Evolutionary conservation across 1,140 invertebrate genomes (phyloP).

Genomic region (Vanessa atalanta): DNA sequence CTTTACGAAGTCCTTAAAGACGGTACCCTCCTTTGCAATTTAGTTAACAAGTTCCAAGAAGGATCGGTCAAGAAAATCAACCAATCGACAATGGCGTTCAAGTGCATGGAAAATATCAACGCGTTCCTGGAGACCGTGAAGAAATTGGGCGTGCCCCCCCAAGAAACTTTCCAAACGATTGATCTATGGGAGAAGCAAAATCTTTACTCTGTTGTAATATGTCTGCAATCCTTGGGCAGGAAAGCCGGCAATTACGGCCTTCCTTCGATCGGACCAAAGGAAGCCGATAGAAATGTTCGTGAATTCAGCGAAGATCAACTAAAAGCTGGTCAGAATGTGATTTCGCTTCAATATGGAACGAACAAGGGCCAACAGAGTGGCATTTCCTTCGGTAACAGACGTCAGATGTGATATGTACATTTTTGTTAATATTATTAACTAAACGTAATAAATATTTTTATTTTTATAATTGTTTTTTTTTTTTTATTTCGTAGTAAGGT

Average conservation of each 20-base stretch:
- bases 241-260: constrained; percentile 95
- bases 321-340: constrained; percentile 93
- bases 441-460: constrained; percentile 62
- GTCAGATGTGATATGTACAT: constrained; percentile 90
- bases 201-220: constrained; percentile 96
- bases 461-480: constrained; percentile 48
- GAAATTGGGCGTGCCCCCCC: constrained; percentile 94
- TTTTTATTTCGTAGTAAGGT: constrained; percentile 47
- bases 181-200: constrained; percentile 98
- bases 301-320: constrained; percentile 95
- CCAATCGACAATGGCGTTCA: constrained; percentile 94
- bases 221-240: constrained; percentile 95
- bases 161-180: constrained; percentile 98
- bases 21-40: constrained; percentile 91
- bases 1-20: constrained; percentile 93
- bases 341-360: constrained; percentile 95
- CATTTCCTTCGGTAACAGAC: constrained; percentile 95
- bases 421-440: constrained; percentile 35
- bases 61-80: constrained; percentile 94
- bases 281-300: constrained; percentile 94
- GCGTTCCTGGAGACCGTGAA: constrained; percentile 93
- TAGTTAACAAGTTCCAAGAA: constrained; percentile 90
- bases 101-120: constrained; percentile 99
- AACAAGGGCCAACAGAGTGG: constrained; percentile 97
- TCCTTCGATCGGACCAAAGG: constrained; percentile 94